These are phyloP conservation scores for Riptortus pedestris DNA, from an alignment of 1,140 invertebrate species.

Conservation along the genomic window DNA sequence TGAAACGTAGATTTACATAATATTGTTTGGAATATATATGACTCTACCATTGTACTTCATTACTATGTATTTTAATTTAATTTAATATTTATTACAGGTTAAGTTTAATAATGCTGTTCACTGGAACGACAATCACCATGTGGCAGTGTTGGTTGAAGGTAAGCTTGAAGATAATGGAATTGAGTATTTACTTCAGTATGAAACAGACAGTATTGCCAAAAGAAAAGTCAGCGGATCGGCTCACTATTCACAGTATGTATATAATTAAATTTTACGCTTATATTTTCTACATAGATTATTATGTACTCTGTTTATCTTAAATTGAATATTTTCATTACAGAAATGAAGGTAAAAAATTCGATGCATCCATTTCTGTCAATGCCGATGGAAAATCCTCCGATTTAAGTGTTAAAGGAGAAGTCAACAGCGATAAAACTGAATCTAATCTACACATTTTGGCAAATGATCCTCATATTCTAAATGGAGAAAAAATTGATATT, in stretches of 20 bases:
- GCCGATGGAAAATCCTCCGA: constrained; percentile 34
- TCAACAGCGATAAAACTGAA: constrained; percentile 15
- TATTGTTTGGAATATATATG: no score
- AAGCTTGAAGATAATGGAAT: neutral
- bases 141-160: neutral
- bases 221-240: neutral
- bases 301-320: no score
- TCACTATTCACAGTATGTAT: neutral
- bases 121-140: neutral
- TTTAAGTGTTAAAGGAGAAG: constrained; percentile 42
- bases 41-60: no score
- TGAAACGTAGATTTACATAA: no score
- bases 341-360: constrained; percentile 8
- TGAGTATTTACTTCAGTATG: neutral
- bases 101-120: constrained; percentile 1
- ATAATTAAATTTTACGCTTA: no score
- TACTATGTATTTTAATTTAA: no score
- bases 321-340: neutral
- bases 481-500: constrained; percentile 26
- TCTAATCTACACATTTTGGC: constrained; percentile 6
- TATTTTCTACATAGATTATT: no score
- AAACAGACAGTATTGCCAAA: neutral
- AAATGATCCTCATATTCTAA: constrained; percentile 25
- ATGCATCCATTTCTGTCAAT: constrained; percentile 12
- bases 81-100: neutral